Evolutionary conservation across 2,888 invertebrate species (phyloP), one percentile per base, ranked within the genome.

Genomic region (Phytoseiulus persimilis): DNA sequence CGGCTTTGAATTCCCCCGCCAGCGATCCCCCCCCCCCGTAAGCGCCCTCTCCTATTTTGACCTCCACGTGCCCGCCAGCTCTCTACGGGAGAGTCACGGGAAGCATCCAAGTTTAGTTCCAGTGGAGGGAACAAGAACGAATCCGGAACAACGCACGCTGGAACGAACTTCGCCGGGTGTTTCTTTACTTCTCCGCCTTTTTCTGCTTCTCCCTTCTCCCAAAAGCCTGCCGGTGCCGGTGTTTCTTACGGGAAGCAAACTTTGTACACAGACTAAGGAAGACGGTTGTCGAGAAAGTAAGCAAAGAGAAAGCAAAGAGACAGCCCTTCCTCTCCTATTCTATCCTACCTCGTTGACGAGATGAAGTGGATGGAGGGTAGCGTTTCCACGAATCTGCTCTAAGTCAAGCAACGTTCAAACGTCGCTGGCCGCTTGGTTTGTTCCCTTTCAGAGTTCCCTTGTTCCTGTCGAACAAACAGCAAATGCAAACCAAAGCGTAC

Each of bases 221-320:
- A 18, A 28, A 14, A 65, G 65, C 65, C 65, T 65, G 18, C 65
- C 28, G 65, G 65, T 65, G 65, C 23, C 65, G 65, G 1, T 65
- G 65, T 65, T 65, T 65, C 65, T 65, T 65, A 65, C 65, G 65
- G 65, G 65, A 65, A 65, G 65, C 65, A 65, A 65, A 65, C 65
- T 65, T 65, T 28, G 65, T 65, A 65, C 65, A 65, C 65, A 65
- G 14, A 65, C 65, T 65, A 28, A 65, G 28, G 65, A 28, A 65
- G 65, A 23, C 5, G 65, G 65, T 28, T 18, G 65, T 6, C 65
- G 2, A 28, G 65, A 28, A 65, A 2, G 65, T 23, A 65, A 28
- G 65, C 65, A 65, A 28, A 28, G 65, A 65, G 65, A 2, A 28
- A 65, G 18, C 65, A 23, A 14, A 18, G 65, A 65, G 65, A 65